These are phyloP conservation scores for Drosophila tripunctata DNA, from an alignment of 2,888 invertebrate genomes.

Conservation along the genomic window DNA sequence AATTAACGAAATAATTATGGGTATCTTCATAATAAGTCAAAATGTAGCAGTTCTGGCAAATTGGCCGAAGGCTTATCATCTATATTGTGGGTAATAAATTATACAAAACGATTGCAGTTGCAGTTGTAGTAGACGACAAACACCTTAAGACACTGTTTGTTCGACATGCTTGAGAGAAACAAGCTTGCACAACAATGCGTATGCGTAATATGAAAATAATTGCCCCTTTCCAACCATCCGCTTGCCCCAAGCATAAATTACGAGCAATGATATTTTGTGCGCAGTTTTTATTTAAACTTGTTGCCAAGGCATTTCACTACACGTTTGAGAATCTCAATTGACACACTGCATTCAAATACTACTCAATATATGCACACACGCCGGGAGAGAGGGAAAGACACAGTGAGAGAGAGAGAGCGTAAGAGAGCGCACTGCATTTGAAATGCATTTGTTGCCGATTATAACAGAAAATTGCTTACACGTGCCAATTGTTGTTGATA, in stretches of 20 bases:
- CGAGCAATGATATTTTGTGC: constrained; percentile 41
- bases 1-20: constrained; percentile 52
- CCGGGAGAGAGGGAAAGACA: constrained; percentile 1
- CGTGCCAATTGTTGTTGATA: constrained; percentile 59
- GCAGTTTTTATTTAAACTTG: constrained; percentile 50
- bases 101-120: constrained; percentile 13
- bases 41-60: constrained; percentile 35
- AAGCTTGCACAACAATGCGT: constrained; percentile 37
- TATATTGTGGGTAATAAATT: constrained; percentile 52
- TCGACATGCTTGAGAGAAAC: constrained; percentile 16
- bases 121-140: neutral
- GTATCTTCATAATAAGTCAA: constrained; percentile 38
- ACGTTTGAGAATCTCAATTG: constrained; percentile 14
- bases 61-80: constrained; percentile 45
- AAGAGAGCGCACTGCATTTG: constrained; percentile 33
- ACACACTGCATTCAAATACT: constrained; percentile 15
- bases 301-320: constrained; percentile 44
- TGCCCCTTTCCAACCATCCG: constrained; percentile 12
- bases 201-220: constrained; percentile 55
- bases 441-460: constrained; percentile 66
- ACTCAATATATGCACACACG: neutral
- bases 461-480: constrained; percentile 74
- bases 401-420: constrained; percentile 8
- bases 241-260: constrained; percentile 48
- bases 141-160: constrained; percentile 13